Percentiles rank a stretch among this genome's conserved stretches.
Conservation (phyloP, 2,113 vertebrate genomes). For the Dolichotis patagonum region DNA sequence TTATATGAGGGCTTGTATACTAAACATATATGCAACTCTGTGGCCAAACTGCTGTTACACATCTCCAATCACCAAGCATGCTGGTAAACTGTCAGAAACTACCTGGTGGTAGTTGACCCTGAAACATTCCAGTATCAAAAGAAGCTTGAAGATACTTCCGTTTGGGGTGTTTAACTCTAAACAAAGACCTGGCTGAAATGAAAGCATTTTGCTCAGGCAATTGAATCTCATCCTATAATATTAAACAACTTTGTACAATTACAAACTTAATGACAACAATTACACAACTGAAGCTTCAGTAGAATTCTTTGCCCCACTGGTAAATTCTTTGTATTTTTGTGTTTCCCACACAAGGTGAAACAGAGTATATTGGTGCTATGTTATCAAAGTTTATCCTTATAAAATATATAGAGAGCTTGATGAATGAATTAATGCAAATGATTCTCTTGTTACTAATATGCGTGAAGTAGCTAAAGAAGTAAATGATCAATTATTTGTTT, state of each 20-base stretch:
- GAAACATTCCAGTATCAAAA: neutral
- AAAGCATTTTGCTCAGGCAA: neutral
- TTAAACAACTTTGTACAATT: neutral
- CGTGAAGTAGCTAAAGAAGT: conserved; percentile 13
- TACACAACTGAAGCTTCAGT: neutral
- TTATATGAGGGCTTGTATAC: neutral
- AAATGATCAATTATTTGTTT: conserved; percentile 39
- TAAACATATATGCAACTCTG: neutral
- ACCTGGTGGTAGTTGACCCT: neutral
- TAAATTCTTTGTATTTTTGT: conserved; percentile 9
- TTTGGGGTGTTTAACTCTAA: neutral
- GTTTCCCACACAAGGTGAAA: neutral
- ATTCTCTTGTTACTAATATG: conserved; percentile 39
- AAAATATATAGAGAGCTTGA: neutral
- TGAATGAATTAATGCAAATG: conserved; percentile 24
- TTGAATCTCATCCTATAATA: neutral
- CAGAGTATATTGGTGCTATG: neutral
- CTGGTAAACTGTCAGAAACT: neutral
- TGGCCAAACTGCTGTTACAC: neutral
- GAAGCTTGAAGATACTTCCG: neutral
- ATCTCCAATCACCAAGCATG: neutral
- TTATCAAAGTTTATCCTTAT: conserved; percentile 39
- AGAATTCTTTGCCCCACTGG: neutral
- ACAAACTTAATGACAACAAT: neutral
- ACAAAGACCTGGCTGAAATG: neutral